Evolutionary conservation across 2,888 invertebrate species (phyloP), one percentile per base, ranked within the genome.

Genomic region (Dermolepida albohirtum): DNA sequence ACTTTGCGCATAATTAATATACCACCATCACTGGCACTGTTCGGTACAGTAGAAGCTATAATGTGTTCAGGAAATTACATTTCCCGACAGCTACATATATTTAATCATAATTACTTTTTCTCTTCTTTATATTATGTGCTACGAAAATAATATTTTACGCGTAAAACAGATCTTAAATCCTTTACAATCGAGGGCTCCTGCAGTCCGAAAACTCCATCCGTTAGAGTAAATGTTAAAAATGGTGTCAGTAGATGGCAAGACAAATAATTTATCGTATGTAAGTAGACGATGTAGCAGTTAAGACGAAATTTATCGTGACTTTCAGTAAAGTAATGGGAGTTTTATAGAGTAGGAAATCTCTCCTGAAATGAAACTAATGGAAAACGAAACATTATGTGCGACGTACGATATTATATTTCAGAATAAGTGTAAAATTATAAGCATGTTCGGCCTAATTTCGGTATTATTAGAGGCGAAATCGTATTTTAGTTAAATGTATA

Each of bases 331-430:
- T 41, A 41, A 41, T 55, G 55, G 22, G 17, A 14, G 6, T 55
- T 55, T 55, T 55, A 55, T 55, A 41, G 55, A 34, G 16, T 41
- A 17, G 11, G 55, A 12, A 55, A 41, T 55, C 40, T 55, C 41
- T 22, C n/a, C 22, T 41, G 41, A 22, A 41, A 41, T 55, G 55
- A 40, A 41, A 55, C 22, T 55, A 55, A 55, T 55, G 39, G 41
- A 55, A 41, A 55, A 22, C 55, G 55, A 55, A 43, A 17, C 41
- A 55, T 55, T 55, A 55, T 22, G 41, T 55, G 22, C 5, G 34
- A 34, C 1, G 34, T 6, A 34, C 4, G 41, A 17, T 22, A 17
- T 22, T 41, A 17, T 55, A 55, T 55, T 41, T 43, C 22, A 41
- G 41, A 41, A 55, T n/a, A n/a, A 43, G 41, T 55, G 55, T 17